phyloP scores from a whole-genome alignment of 2,797 vertebrate genomes.

The Cossypha heuglini region DNA sequence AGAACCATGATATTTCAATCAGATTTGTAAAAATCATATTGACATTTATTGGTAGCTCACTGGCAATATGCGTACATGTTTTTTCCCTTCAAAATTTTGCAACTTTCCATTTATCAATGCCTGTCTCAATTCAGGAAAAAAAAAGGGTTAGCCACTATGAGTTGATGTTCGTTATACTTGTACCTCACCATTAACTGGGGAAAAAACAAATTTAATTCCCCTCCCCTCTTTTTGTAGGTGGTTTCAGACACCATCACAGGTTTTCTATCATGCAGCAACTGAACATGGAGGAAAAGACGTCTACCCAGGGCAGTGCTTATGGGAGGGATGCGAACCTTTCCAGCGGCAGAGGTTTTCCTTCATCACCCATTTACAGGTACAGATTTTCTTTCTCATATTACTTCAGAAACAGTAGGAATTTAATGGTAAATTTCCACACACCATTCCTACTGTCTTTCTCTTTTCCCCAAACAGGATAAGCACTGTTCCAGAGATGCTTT shows the following conservation, averaged over 20 bases:
- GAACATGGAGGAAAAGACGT: constrained; percentile 93
- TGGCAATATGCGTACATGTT: not conserved
- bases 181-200: not conserved
- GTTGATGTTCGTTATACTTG: not conserved
- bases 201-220: not conserved
- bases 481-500: constrained; percentile 98
- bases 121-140: not conserved
- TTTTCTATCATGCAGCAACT: constrained; percentile 97
- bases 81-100: not conserved
- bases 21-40: not conserved
- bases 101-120: not conserved
- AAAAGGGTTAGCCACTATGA: not conserved
- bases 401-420: not conserved
- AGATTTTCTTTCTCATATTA: not conserved
- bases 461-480: constrained; percentile 85
- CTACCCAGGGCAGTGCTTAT: constrained; percentile 93
- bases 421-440: not conserved
- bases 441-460: not conserved
- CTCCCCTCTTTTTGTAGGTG: constrained; percentile 78
- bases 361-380: constrained; percentile 96
- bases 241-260: constrained; percentile 96
- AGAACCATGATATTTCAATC: not conserved
- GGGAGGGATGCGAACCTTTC: constrained; percentile 97
- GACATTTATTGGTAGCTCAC: not conserved
- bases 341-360: constrained; percentile 97